A percentile compares a stretch with the other conserved stretches of the same genome.
Evolutionary conservation across 2,113 vertebrate species (phyloP).

Genomic region (Spheniscus mendiculus): DNA sequence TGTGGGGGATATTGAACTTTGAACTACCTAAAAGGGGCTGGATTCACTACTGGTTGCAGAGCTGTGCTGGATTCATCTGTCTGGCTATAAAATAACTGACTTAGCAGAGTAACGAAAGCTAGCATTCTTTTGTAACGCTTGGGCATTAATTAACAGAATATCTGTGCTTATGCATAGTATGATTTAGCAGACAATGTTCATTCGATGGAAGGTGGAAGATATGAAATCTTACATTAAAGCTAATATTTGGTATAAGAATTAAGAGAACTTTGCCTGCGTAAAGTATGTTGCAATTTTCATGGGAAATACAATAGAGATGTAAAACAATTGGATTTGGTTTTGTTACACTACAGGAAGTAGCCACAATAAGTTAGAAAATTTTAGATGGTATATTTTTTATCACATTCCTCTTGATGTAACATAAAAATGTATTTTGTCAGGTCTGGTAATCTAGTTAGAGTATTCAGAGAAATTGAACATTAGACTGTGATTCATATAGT

Average conservation of each 20-base stretch:
- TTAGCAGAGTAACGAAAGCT: background rate
- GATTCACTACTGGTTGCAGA: background rate
- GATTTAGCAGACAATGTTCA: background rate
- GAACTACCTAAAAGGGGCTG: background rate
- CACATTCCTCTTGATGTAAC: background rate
- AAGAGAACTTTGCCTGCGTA: background rate
- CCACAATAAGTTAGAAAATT: background rate
- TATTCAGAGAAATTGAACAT: background rate
- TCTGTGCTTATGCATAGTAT: background rate
- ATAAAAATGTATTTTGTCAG: slow-evolving; percentile 29
- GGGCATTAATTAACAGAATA: background rate
- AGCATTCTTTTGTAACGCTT: background rate
- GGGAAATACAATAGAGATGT: background rate
- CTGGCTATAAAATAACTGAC: background rate
- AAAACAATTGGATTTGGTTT: background rate
- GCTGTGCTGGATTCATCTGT: background rate
- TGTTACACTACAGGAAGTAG: background rate
- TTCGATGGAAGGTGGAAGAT: background rate
- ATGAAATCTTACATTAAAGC: background rate
- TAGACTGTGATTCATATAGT: background rate
- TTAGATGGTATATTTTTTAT: background rate
- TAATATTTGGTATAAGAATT: background rate
- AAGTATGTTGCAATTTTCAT: background rate
- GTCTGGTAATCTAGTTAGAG: slow-evolving; percentile 8
- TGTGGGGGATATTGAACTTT: background rate